These are phyloP conservation scores for Arctocebus calabarensis DNA, from an alignment of 2,797 vertebrate genomes.

Conservation along the genomic window DNA sequence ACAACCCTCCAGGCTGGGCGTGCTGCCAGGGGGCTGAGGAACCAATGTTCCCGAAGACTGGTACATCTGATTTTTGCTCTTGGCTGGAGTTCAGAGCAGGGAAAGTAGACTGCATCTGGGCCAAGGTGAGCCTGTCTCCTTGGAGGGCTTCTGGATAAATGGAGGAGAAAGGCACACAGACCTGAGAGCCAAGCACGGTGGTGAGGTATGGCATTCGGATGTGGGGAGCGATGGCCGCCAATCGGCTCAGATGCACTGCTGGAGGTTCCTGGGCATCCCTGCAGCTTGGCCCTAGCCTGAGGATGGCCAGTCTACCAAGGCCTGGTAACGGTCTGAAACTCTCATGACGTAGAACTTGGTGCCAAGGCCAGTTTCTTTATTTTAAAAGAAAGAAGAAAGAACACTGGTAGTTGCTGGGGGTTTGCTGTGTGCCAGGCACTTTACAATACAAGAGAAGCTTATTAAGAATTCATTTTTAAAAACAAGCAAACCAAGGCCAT, in stretches of 20 bases:
- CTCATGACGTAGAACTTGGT: background rate
- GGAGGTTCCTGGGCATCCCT: background rate
- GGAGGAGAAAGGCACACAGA: background rate
- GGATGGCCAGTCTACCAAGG: background rate
- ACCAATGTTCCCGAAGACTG: background rate
- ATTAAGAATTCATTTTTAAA: background rate
- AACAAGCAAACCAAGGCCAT: background rate
- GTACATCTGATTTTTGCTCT: conserved; percentile 47
- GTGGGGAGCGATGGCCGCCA: background rate
- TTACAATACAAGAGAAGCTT: background rate
- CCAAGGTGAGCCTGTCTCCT: conserved; percentile 63
- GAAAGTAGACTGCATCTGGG: conserved; percentile 5
- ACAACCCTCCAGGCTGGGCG: background rate
- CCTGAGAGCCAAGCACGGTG: background rate
- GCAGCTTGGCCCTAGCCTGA: background rate
- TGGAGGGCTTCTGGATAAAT: background rate
- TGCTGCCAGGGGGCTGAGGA: conserved; percentile 38
- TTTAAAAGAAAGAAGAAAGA: conserved; percentile 6
- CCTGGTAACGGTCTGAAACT: background rate
- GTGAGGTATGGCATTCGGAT: background rate
- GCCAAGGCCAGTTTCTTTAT: background rate
- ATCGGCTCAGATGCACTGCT: background rate
- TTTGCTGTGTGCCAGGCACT: background rate
- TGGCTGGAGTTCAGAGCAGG: conserved; percentile 58
- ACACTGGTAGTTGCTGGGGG: background rate